Evolutionary conservation across 2,113 vertebrate species (phyloP).

Genomic region (Semicossyphus pulcher): DNA sequence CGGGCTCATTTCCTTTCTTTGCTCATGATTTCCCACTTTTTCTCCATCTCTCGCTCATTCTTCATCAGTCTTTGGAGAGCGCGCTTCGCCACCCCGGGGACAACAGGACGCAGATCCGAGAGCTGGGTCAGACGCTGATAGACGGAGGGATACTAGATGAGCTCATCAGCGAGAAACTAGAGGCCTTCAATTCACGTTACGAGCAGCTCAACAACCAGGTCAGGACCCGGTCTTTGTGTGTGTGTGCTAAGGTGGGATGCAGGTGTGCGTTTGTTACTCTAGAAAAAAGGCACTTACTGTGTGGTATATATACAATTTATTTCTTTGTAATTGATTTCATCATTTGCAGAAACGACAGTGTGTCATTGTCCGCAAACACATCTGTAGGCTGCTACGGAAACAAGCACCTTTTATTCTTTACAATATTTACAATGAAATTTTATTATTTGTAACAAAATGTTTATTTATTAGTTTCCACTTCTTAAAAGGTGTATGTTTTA

Average conservation of each 20-base stretch:
- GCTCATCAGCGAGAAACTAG: conserved; percentile 96
- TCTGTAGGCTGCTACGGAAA: too few species aligned
- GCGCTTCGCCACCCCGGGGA: conserved; percentile 94
- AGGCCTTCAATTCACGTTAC: conserved; percentile 92
- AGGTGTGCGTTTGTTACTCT: neutral
- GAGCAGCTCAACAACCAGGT: conserved; percentile 94
- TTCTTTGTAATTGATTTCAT: neutral
- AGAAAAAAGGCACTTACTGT: neutral
- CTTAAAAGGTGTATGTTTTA: too few species aligned
- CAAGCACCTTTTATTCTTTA: too few species aligned
- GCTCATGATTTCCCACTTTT: neutral
- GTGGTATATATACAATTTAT: neutral
- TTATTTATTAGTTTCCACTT: too few species aligned
- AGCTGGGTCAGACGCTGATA: conserved; percentile 96
- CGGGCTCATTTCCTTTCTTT: neutral
- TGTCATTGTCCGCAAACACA: too few species aligned
- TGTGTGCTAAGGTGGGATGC: neutral
- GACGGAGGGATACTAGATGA: conserved; percentile 98
- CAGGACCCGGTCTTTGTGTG: conserved; percentile 59
- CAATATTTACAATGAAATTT: too few species aligned
- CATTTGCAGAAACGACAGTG: neutral
- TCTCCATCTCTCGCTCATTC: conserved; percentile 28
- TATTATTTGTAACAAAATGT: too few species aligned
- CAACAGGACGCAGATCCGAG: conserved; percentile 97
- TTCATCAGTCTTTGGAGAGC: conserved; percentile 89